These are phyloP conservation scores for Urophycis tenuis DNA, from an alignment of 2,797 vertebrate species.

Conservation along the genomic window DNA sequence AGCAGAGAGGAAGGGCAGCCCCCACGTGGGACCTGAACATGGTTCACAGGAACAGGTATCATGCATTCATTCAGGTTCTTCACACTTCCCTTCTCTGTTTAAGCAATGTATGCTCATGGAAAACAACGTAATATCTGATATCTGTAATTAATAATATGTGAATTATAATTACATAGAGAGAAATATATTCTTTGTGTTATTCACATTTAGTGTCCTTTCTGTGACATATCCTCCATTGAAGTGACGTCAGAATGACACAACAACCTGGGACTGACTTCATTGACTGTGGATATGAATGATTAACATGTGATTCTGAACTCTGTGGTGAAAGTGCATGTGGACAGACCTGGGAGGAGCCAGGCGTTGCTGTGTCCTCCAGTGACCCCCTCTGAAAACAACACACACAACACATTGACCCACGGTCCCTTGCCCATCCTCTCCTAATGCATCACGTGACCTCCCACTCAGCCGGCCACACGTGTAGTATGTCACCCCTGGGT, in stretches of 20 bases:
- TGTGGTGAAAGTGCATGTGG: neutral
- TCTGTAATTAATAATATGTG: neutral
- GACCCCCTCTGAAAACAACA: constrained; percentile 46
- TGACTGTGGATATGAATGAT: neutral
- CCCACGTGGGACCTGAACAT: neutral
- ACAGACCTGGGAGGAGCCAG: neutral
- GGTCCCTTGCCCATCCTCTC: neutral
- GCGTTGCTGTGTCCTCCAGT: neutral
- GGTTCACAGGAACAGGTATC: neutral
- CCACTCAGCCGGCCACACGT: neutral
- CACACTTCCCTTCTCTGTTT: neutral
- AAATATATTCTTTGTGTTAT: too few species aligned
- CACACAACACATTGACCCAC: constrained; percentile 44
- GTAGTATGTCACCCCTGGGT: too few species aligned
- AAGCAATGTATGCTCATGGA: too few species aligned
- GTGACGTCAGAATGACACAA: too few species aligned
- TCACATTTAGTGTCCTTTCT: too few species aligned
- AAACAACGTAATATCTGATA: neutral
- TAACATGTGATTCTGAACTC: too few species aligned
- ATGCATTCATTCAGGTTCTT: neutral
- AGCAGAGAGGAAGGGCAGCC: neutral
- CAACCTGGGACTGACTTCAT: neutral
- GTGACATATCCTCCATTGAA: too few species aligned
- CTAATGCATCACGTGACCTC: neutral
- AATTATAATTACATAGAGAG: too few species aligned